phyloP scores from a whole-genome alignment of 2,888 invertebrate species.

The Biston stratarius region DNA sequence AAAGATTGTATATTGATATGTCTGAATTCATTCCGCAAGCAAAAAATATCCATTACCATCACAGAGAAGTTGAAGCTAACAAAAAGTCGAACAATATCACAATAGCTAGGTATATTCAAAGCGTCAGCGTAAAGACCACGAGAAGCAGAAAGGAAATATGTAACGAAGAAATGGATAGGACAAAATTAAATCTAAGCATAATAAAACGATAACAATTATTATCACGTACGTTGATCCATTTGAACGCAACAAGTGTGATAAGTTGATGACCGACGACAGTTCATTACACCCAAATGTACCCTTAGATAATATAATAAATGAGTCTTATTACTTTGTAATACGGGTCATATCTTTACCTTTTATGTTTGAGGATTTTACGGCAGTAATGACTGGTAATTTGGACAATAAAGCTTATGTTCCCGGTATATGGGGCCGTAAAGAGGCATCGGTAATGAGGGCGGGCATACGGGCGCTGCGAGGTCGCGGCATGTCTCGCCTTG shows the following conservation, averaged over 20 bases:
- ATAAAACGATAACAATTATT: slow-evolving; percentile 34
- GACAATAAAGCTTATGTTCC: slow-evolving; percentile 50
- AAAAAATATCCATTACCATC: neutral
- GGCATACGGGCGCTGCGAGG: slow-evolving; percentile 31
- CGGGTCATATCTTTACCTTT: slow-evolving; percentile 22
- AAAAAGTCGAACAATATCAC: neutral
- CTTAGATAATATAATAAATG: slow-evolving; percentile 20
- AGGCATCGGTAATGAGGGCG: slow-evolving; percentile 40
- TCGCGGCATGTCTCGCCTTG: slow-evolving; percentile 26
- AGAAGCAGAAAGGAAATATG: neutral
- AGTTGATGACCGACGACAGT: slow-evolving; percentile 48
- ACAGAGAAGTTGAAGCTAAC: neutral
- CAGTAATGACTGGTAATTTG: slow-evolving; percentile 52
- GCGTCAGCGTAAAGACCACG: neutral
- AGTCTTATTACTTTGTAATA: slow-evolving; percentile 29
- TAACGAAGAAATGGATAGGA: slow-evolving; percentile 2
- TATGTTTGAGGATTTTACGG: slow-evolving; percentile 37
- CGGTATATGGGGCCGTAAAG: slow-evolving; percentile 40
- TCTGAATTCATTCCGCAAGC: neutral
- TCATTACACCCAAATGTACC: slow-evolving; percentile 50
- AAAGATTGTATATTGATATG: too few relatives aligned
- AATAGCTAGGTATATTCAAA: neutral
- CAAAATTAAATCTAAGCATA: slow-evolving; percentile 22
- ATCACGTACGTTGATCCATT: slow-evolving; percentile 45
- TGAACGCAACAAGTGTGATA: slow-evolving; percentile 44